A percentile compares a stretch with the other conserved stretches of the same genome.
phyloP scores from a whole-genome alignment of 2,888 invertebrate genomes.

The Cephonodes hylas region DNA sequence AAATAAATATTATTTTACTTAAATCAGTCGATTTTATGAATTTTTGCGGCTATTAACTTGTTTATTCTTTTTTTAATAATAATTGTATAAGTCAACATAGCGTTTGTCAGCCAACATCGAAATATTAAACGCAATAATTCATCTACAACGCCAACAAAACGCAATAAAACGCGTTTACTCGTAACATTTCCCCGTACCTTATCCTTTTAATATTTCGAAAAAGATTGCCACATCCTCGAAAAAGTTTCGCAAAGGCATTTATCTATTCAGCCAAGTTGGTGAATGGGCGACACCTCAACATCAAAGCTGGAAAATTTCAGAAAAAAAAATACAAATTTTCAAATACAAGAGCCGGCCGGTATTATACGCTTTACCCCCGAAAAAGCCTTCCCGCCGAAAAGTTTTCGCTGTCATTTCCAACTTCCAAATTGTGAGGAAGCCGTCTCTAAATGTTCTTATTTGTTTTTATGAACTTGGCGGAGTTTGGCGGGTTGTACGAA shows the following conservation, averaged over 20 bases:
- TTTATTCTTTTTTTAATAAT: too few relatives aligned
- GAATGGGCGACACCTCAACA: slow-evolving; percentile 7
- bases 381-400: background rate
- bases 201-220: background rate
- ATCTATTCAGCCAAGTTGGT: slow-evolving; percentile 5
- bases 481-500: too few relatives aligned
- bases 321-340: background rate
- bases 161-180: background rate
- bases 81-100: too few relatives aligned
- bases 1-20: too few relatives aligned
- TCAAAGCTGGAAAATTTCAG: background rate
- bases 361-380: slow-evolving; percentile 1
- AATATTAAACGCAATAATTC: background rate
- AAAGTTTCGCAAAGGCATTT: background rate
- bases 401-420: slow-evolving; percentile 4
- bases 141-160: background rate
- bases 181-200: background rate
- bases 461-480: background rate
- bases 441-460: background rate
- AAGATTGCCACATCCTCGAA: background rate
- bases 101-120: too few relatives aligned
- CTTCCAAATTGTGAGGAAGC: background rate
- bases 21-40: too few relatives aligned
- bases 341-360: background rate
- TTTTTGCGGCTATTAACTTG: too few relatives aligned